phyloP scores from a whole-genome alignment of 1,140 invertebrate genomes.

The Apis florea region DNA sequence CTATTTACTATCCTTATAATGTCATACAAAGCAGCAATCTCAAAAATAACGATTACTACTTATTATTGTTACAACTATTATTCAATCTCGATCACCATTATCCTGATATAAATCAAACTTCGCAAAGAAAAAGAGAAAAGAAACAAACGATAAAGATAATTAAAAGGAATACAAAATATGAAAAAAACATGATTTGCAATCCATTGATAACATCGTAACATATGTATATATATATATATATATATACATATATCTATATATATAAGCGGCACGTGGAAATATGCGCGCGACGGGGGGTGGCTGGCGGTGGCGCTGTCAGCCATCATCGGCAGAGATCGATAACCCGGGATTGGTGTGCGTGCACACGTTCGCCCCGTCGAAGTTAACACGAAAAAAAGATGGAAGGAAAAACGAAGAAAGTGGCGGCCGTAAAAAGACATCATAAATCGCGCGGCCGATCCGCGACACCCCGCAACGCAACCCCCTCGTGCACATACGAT shows the following conservation, averaged over 20 bases:
- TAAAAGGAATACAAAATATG: background rate
- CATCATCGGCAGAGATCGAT: slow-evolving; percentile 63
- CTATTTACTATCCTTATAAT: too few relatives aligned
- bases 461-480: slow-evolving; percentile 36
- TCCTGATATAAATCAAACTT: too few relatives aligned
- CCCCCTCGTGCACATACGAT: slow-evolving; percentile 69
- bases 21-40: too few relatives aligned
- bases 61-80: too few relatives aligned
- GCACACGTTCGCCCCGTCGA: slow-evolving; percentile 25
- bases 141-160: background rate
- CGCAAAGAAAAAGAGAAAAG: background rate
- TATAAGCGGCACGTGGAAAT: slow-evolving; percentile 31
- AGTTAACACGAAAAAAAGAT: slow-evolving; percentile 47
- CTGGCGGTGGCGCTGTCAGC: slow-evolving; percentile 60
- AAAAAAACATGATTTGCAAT: background rate
- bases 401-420: slow-evolving; percentile 50
- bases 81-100: too few relatives aligned
- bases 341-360: slow-evolving; percentile 57
- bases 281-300: slow-evolving; percentile 38
- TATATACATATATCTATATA: too few relatives aligned
- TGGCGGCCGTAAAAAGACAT: slow-evolving; percentile 57
- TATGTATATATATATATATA: too few relatives aligned
- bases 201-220: too few relatives aligned
- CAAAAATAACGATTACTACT: too few relatives aligned
- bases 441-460: slow-evolving; percentile 54